These are phyloP conservation scores for Drosophila tani DNA, from an alignment of 1,140 invertebrate species.

Conservation along the genomic window DNA sequence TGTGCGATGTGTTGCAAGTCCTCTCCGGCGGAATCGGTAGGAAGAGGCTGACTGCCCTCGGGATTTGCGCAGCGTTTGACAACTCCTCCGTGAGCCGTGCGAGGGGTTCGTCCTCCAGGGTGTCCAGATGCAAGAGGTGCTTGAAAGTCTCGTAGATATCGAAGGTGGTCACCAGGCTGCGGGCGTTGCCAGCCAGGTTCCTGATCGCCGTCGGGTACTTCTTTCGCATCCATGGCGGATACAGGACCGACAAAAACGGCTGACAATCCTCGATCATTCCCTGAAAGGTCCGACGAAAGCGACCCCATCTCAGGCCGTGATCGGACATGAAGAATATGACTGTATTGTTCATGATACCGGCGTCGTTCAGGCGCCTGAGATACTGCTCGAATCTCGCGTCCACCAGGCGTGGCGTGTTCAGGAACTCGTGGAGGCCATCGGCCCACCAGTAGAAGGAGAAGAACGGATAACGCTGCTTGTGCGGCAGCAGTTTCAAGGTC, in stretches of 20 bases:
- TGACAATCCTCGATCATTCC: slow-evolving; percentile 93
- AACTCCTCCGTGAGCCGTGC: slow-evolving; percentile 77
- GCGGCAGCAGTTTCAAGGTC: slow-evolving; percentile 89
- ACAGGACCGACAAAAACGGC: slow-evolving; percentile 91
- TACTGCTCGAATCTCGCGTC: slow-evolving; percentile 12
- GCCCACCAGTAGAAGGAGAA: slow-evolving; percentile 51
- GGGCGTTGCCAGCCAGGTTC: slow-evolving; percentile 90
- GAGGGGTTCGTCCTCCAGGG: slow-evolving; percentile 62
- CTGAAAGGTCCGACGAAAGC: slow-evolving; percentile 87
- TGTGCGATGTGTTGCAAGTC: slow-evolving; percentile 22
- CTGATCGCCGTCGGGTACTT: slow-evolving; percentile 87
- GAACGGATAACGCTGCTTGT: slow-evolving; percentile 38
- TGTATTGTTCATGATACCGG: slow-evolving; percentile 38
- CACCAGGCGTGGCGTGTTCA: slow-evolving; percentile 37
- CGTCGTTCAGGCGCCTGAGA: slow-evolving; percentile 3
- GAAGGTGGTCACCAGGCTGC: slow-evolving; percentile 91
- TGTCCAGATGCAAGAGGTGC: slow-evolving; percentile 86
- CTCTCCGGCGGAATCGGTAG: slow-evolving; percentile 13
- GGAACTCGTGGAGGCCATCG: slow-evolving; percentile 21
- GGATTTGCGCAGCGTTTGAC: background rate
- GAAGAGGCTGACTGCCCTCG: slow-evolving; percentile 19
- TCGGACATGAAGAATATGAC: slow-evolving; percentile 47
- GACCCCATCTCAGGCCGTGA: slow-evolving; percentile 34
- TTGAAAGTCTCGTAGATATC: slow-evolving; percentile 89
- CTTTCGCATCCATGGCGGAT: slow-evolving; percentile 90